These are phyloP conservation scores for Rhynchophorus ferrugineus DNA, from an alignment of 1,140 invertebrate species.

Conservation along the genomic window DNA sequence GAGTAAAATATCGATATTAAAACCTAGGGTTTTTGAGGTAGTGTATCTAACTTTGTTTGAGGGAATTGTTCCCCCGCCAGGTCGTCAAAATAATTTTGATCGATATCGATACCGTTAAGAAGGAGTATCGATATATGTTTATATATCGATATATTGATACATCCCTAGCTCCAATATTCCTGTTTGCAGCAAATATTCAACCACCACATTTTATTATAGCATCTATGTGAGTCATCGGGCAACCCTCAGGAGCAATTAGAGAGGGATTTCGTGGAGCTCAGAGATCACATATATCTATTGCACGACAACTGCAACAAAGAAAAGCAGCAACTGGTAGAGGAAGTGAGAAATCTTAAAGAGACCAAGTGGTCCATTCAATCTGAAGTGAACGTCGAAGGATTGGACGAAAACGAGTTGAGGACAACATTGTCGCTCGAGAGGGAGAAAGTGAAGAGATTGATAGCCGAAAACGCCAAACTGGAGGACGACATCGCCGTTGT, in stretches of 20 bases:
- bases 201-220: conserved; percentile 3
- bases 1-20: too few species aligned
- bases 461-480: background rate
- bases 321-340: conserved; percentile 5
- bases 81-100: too few species aligned
- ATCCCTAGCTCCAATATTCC: too few species aligned
- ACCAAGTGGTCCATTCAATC: background rate
- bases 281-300: conserved; percentile 10
- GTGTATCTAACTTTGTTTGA: too few species aligned
- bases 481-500: background rate
- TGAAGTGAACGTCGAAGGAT: background rate
- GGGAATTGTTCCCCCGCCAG: too few species aligned
- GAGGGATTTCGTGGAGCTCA: conserved; percentile 8
- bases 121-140: too few species aligned
- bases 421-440: background rate
- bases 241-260: background rate
- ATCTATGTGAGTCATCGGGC: background rate
- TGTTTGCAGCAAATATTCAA: too few species aligned
- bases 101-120: too few species aligned
- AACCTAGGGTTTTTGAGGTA: too few species aligned
- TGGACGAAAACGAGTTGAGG: background rate
- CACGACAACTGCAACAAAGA: conserved; percentile 11
- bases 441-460: conserved; percentile 1
- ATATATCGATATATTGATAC: too few species aligned
- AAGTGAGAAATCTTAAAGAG: background rate